Percentiles rank a stretch among this genome's conserved stretches.
Conservation (phyloP, 1,140 invertebrate species). For the Calliphora vicina region DNA sequence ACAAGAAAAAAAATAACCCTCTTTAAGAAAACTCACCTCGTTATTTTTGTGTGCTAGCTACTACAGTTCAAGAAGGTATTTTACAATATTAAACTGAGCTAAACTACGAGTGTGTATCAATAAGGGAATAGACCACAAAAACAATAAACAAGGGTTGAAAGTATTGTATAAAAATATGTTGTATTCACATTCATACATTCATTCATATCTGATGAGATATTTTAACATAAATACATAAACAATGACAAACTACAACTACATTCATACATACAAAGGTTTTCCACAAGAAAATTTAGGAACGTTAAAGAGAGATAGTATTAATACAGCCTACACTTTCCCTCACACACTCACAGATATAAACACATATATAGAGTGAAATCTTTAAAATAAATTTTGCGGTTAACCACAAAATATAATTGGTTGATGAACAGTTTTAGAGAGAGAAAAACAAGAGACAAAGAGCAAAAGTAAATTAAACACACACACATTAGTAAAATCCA, state of each 20-base stretch:
- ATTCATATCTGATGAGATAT: neutral
- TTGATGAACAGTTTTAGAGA: conserved; percentile 43
- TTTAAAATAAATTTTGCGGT: conserved; percentile 64
- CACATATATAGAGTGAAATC: conserved; percentile 43
- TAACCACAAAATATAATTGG: conserved; percentile 64
- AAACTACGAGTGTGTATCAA: neutral
- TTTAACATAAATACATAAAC: conserved; percentile 13
- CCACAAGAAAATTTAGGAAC: neutral
- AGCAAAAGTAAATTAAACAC: neutral
- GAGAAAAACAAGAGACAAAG: conserved; percentile 37
- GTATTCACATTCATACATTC: neutral
- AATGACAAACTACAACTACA: neutral
- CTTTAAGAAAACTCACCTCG: conserved; percentile 8
- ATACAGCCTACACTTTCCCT: neutral
- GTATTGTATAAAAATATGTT: conserved; percentile 12
- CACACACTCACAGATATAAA: neutral
- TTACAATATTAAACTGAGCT: neutral
- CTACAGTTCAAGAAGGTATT: neutral
- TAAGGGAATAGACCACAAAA: conserved; percentile 29
- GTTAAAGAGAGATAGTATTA: neutral
- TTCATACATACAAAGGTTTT: neutral
- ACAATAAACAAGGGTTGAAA: conserved; percentile 35
- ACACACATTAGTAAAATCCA: neutral
- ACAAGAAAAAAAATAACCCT: neutral
- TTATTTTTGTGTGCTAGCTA: neutral